A percentile compares a stretch with the other conserved stretches of the same genome.
Conservation (phyloP, 2,888 invertebrate species). For the Eilema caniola region DNA sequence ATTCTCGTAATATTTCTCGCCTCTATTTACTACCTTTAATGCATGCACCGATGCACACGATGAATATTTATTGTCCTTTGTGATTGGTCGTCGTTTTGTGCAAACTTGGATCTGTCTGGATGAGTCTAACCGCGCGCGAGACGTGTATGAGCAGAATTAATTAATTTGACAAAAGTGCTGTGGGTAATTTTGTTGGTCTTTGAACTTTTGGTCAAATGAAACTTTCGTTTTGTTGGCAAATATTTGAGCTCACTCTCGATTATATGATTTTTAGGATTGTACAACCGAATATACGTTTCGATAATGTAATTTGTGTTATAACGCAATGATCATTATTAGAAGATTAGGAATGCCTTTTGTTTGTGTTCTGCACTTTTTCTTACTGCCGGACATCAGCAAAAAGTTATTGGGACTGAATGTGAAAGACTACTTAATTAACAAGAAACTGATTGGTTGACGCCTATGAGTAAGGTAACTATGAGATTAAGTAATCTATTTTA, state of each 20-base stretch:
- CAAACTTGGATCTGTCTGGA: constrained; percentile 54
- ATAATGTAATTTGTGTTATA: neutral
- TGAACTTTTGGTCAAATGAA: constrained; percentile 27
- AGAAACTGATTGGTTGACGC: neutral
- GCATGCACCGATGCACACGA: constrained; percentile 71
- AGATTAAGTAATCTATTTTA: too few species aligned
- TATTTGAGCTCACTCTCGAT: neutral
- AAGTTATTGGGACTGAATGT: neutral
- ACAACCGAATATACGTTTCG: neutral
- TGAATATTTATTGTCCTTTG: constrained; percentile 77
- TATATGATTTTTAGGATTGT: neutral
- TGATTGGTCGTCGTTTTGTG: constrained; percentile 51
- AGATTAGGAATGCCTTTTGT: neutral
- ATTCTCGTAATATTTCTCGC: constrained; percentile 72
- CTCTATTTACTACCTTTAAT: constrained; percentile 74
- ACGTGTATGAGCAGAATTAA: constrained; percentile 26
- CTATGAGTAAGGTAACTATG: neutral
- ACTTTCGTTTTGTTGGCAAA: neutral
- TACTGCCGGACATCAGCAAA: neutral
- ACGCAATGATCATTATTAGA: neutral
- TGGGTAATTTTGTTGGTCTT: constrained; percentile 26
- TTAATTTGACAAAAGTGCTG: constrained; percentile 28
- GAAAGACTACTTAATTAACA: neutral
- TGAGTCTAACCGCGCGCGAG: constrained; percentile 29
- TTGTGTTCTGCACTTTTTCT: neutral